Conservation (phyloP, 2,888 invertebrate species). For the Epicampocera succincta region DNA sequence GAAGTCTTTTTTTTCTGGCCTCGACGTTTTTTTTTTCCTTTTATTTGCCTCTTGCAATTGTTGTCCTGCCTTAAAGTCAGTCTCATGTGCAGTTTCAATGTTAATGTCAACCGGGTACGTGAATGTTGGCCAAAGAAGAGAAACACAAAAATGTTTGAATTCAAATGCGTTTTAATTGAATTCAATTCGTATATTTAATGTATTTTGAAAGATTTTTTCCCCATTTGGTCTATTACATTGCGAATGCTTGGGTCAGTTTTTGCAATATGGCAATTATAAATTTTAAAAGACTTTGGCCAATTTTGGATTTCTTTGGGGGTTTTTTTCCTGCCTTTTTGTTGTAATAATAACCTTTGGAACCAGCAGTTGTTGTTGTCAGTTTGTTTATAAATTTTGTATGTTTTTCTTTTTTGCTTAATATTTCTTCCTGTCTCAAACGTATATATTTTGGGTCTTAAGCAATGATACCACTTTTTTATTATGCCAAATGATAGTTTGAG, state of each 20-base stretch:
- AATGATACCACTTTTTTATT: constrained; percentile 59
- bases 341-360: constrained; percentile 38
- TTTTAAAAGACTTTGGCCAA: constrained; percentile 55
- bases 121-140: constrained; percentile 16
- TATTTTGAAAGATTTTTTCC: constrained; percentile 34
- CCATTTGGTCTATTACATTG: constrained; percentile 17
- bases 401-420: constrained; percentile 13
- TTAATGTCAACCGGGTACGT: constrained; percentile 61
- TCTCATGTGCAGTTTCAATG: constrained; percentile 59
- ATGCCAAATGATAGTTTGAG: constrained; percentile 72
- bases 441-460: constrained; percentile 2
- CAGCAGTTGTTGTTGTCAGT: constrained; percentile 25
- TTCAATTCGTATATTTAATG: constrained; percentile 65
- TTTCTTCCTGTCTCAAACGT: constrained; percentile 1
- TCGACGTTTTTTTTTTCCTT: neutral
- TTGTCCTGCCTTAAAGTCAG: constrained; percentile 50
- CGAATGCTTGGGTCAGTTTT: constrained; percentile 55
- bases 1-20: constrained; percentile 18
- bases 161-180: constrained; percentile 70
- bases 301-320: constrained; percentile 46
- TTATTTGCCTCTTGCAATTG: constrained; percentile 12
- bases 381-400: constrained; percentile 6
- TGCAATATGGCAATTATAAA: constrained; percentile 66
- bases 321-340: constrained; percentile 30
- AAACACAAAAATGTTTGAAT: constrained; percentile 42